A percentile compares a stretch with the other conserved stretches of the same genome.
These are phyloP conservation scores for Melanotaenia pygmaea DNA, from an alignment of 2,797 vertebrate genomes.

Conservation along the genomic window DNA sequence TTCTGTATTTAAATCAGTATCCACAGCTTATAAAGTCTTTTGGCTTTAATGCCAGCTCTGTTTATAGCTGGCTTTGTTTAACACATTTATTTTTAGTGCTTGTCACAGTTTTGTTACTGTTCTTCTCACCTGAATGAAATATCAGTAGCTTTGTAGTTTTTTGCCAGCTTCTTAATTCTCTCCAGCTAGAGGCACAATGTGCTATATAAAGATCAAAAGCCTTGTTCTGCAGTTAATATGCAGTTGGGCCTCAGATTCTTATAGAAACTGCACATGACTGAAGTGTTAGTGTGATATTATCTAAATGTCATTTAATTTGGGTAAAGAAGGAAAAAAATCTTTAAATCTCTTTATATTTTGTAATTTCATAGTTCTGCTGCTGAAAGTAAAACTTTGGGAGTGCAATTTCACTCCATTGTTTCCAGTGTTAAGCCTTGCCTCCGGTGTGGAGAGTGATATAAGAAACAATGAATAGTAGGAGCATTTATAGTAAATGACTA, in stretches of 20 bases:
- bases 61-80: too few relatives aligned
- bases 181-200: conserved; percentile 23
- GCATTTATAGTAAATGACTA: conserved; percentile 53
- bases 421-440: conserved; percentile 37
- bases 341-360: not conserved
- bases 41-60: conserved; percentile 38
- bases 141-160: conserved; percentile 54
- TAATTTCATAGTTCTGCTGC: conserved; percentile 14
- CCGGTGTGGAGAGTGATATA: conserved; percentile 38
- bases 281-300: conserved; percentile 25
- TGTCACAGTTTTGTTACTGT: conserved; percentile 36
- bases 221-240: conserved; percentile 39
- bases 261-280: conserved; percentile 23
- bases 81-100: conserved; percentile 64
- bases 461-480: conserved; percentile 58
- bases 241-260: conserved; percentile 58
- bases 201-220: conserved; percentile 72
- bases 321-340: not conserved
- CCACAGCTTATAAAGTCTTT: conserved; percentile 54
- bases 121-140: conserved; percentile 42
- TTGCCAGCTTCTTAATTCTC: conserved; percentile 54
- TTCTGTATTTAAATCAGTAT: conserved; percentile 40
- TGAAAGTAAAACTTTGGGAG: conserved; percentile 26
- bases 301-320: not conserved
- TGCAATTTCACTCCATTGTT: conserved; percentile 70